Evolutionary conservation across 2,888 invertebrate genomes (phyloP).

Genomic region (Nemapogon koenigi): DNA sequence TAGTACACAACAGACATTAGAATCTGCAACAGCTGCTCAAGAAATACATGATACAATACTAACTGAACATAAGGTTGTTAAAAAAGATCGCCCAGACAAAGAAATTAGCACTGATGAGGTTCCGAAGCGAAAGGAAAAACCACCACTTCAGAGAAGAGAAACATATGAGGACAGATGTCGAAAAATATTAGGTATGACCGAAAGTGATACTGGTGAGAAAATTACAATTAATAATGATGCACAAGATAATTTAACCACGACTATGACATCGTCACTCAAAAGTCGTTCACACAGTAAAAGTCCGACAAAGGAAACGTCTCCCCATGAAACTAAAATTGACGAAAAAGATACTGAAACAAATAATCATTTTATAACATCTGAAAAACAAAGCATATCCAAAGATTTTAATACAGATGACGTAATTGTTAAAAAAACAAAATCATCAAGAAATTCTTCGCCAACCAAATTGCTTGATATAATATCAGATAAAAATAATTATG

Average conservation of each 20-base stretch:
- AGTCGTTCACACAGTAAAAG: conserved; percentile 37
- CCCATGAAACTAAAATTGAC: conserved; percentile 19
- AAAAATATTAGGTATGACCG: conserved; percentile 71
- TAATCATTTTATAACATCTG: conserved; percentile 28
- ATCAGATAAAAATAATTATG: background rate
- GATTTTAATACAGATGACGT: conserved; percentile 20
- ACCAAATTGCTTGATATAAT: conserved; percentile 31
- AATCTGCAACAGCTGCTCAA: conserved; percentile 29
- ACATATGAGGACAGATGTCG: conserved; percentile 77
- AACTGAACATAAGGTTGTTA: conserved; percentile 27
- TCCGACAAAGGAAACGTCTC: conserved; percentile 26
- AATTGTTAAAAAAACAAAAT: conserved; percentile 15
- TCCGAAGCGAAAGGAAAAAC: conserved; percentile 47
- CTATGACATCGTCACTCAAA: conserved; percentile 8
- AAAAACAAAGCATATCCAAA: conserved; percentile 23
- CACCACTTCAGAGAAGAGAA: conserved; percentile 69
- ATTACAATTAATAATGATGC: background rate
- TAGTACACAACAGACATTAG: too few species aligned
- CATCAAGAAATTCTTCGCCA: conserved; percentile 27
- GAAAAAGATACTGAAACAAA: conserved; percentile 24
- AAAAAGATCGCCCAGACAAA: conserved; percentile 32
- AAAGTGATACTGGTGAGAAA: conserved; percentile 27
- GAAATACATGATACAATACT: conserved; percentile 46
- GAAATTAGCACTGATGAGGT: conserved; percentile 17
- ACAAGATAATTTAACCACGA: background rate